phyloP scores from a whole-genome alignment of 53 echinoderm and acorn worm species.

The Echinarachnius parma region DNA sequence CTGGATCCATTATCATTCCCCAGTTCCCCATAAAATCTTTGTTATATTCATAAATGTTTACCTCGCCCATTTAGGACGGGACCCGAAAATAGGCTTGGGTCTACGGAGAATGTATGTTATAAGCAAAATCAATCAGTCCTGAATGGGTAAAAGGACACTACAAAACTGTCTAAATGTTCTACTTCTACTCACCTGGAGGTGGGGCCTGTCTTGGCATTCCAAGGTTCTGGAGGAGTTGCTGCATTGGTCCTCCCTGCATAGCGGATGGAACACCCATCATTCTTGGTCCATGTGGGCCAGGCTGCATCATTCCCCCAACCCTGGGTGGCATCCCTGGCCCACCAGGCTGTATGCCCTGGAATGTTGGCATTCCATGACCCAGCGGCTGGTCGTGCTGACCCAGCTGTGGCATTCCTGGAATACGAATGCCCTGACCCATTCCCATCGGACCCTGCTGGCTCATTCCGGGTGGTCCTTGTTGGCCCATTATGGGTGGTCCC shows the following conservation, averaged over 20 bases:
- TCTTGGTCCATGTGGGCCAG: background rate
- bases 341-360: background rate
- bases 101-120: too few species aligned
- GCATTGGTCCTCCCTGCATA: background rate
- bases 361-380: too few species aligned
- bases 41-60: too few species aligned
- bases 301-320: constrained; percentile 2
- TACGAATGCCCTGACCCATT: background rate
- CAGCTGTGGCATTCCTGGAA: background rate
- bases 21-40: too few species aligned
- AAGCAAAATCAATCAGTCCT: too few species aligned
- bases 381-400: background rate
- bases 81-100: too few species aligned
- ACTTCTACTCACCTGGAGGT: constrained; percentile 17
- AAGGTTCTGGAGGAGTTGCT: background rate
- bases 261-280: background rate
- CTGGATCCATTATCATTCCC: too few species aligned
- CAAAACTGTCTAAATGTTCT: too few species aligned
- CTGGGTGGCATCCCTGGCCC: background rate
- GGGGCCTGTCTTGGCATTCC: background rate
- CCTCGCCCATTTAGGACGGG: too few species aligned
- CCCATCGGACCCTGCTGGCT: background rate
- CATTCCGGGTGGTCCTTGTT: background rate
- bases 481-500: background rate
- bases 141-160: too few species aligned